Conservation (phyloP, 53 echinoderm and acorn worm genomes). For the Paracentrotus lividus region DNA sequence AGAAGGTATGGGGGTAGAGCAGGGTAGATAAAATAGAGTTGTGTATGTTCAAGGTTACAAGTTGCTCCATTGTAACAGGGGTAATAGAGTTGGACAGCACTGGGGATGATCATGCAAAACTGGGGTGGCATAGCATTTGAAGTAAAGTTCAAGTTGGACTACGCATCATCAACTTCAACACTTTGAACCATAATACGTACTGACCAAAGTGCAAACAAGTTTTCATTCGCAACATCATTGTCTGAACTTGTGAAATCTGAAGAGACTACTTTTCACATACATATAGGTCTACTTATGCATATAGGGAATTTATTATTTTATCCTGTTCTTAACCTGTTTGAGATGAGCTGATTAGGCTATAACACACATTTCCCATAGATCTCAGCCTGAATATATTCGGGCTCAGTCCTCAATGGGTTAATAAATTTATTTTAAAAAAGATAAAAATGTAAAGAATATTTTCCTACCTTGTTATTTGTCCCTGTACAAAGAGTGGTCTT, state of each 20-base stretch:
- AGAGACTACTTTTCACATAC: too few relatives aligned
- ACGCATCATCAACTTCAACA: neutral
- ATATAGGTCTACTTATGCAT: too few relatives aligned
- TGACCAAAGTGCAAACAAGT: neutral
- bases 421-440: too few relatives aligned
- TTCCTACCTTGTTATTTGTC: conserved; percentile 41
- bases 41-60: too few relatives aligned
- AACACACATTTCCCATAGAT: too few relatives aligned
- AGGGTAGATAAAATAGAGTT: neutral
- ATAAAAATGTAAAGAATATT: neutral
- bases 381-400: too few relatives aligned
- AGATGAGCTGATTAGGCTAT: too few relatives aligned
- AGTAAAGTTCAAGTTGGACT: conserved; percentile 2
- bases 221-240: too few relatives aligned
- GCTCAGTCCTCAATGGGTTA: too few relatives aligned
- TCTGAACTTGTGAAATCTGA: neutral
- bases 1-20: neutral
- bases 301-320: neutral
- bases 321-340: too few relatives aligned
- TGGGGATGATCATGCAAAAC: conserved; percentile 24
- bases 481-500: conserved; percentile 75
- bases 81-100: conserved; percentile 5
- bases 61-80: conserved; percentile 24
- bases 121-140: neutral
- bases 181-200: neutral